Evolutionary conservation across 2,888 invertebrate species (phyloP).

Genomic region (Ametastegia equiseti): DNA sequence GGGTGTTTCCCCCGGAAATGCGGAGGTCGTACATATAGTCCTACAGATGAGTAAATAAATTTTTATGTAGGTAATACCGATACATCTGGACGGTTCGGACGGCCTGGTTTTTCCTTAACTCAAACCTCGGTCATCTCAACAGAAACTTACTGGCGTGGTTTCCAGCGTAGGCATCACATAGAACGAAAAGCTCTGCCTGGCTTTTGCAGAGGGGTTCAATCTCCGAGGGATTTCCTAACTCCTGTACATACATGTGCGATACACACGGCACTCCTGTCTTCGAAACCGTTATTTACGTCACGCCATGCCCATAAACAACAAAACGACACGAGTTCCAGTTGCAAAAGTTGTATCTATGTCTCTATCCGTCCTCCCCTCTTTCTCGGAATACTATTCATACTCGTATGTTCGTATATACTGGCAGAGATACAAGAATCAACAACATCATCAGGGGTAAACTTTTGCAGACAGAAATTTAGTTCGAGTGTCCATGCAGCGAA

Average conservation of each 20-base stretch:
- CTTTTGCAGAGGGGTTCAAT: conserved; percentile 15
- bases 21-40: neutral
- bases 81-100: neutral
- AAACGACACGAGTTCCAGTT: neutral
- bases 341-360: neutral
- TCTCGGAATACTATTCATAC: neutral
- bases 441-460: too few species aligned
- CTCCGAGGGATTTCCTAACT: conserved; percentile 25
- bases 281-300: conserved; percentile 31
- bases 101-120: conserved; percentile 12
- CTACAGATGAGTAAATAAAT: neutral
- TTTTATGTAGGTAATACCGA: neutral
- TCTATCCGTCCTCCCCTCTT: neutral
- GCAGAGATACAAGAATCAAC: too few species aligned
- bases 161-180: neutral
- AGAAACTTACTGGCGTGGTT: neutral
- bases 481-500: too few species aligned
- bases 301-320: neutral
- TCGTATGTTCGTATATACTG: neutral
- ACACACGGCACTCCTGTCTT: neutral
- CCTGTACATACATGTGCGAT: neutral
- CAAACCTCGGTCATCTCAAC: neutral
- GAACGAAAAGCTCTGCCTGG: conserved; percentile 28
- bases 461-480: too few species aligned
- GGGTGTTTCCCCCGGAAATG: neutral